A percentile compares a stretch with the other conserved stretches of the same genome.
phyloP scores from a whole-genome alignment of 2,797 vertebrate genomes.

The Poeciliopsis gracilis region DNA sequence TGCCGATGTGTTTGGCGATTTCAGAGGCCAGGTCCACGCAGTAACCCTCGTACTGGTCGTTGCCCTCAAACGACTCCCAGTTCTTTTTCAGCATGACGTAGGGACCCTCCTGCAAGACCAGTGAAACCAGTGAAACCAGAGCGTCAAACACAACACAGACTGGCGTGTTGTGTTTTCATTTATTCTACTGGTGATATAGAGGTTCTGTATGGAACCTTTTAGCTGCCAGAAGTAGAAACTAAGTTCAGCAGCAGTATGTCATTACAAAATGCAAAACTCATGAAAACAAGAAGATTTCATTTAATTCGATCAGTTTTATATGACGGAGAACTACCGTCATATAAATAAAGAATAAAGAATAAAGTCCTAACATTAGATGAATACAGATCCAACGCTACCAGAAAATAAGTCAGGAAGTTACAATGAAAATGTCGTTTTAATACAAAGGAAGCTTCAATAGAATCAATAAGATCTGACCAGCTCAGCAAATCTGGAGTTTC shows the following conservation, averaged over 20 bases:
- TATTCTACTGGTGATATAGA: constrained; percentile 3
- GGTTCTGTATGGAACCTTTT: not conserved
- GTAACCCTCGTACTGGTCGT: constrained; percentile 97
- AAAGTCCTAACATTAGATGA: not conserved
- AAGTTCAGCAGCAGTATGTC: not conserved
- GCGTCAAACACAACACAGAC: constrained; percentile 48
- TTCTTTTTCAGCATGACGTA: constrained; percentile 99
- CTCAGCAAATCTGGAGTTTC: not conserved
- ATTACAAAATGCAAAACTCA: not conserved
- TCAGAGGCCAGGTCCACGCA: constrained; percentile 97
- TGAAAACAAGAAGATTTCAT: not conserved
- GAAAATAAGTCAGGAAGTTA: not conserved
- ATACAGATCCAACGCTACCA: not conserved
- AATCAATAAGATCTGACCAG: not conserved
- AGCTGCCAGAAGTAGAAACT: not conserved
- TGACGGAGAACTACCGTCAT: not conserved
- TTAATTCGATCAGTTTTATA: not conserved
- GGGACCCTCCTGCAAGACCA: constrained; percentile 92
- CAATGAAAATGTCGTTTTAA: not conserved
- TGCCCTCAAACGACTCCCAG: constrained; percentile 95
- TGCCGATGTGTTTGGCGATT: constrained; percentile 97
- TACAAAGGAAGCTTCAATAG: not conserved
- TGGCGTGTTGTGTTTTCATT: not conserved
- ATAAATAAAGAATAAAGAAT: too few relatives aligned
- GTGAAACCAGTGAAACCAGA: constrained; percentile 62